Conservation (phyloP, 1,140 invertebrate species). For the Lordiphosa collinella region DNA sequence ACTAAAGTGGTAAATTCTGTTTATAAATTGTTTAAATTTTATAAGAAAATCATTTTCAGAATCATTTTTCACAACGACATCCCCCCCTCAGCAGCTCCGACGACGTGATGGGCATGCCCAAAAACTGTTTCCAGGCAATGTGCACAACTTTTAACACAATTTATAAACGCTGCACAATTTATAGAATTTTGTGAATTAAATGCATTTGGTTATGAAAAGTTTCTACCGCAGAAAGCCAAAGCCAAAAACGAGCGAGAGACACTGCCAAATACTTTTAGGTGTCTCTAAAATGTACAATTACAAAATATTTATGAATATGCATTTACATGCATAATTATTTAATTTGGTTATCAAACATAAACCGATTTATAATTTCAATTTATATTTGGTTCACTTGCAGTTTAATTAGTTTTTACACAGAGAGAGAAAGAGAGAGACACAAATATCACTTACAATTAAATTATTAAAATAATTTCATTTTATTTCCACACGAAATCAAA, state of each 20-base stretch:
- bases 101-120: constrained; percentile 60
- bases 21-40: too few species aligned
- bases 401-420: constrained; percentile 46
- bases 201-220: constrained; percentile 44
- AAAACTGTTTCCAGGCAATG: constrained; percentile 33
- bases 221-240: constrained; percentile 35
- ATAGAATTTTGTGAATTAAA: constrained; percentile 72
- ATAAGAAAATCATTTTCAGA: background rate
- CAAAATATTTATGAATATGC: constrained; percentile 47
- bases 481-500: constrained; percentile 42
- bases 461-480: constrained; percentile 53
- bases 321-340: constrained; percentile 57
- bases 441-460: constrained; percentile 51
- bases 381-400: constrained; percentile 16
- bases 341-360: constrained; percentile 52
- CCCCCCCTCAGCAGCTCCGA: constrained; percentile 20
- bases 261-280: background rate
- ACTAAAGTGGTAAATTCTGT: too few species aligned
- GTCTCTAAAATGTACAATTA: constrained; percentile 13
- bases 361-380: constrained; percentile 37
- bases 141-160: constrained; percentile 70
- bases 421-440: constrained; percentile 8
- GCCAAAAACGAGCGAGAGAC: background rate
- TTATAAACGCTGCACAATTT: constrained; percentile 71
- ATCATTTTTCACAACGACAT: background rate